Evolutionary conservation across 2,113 vertebrate species (phyloP).

Genomic region (Alethe diademata): DNA sequence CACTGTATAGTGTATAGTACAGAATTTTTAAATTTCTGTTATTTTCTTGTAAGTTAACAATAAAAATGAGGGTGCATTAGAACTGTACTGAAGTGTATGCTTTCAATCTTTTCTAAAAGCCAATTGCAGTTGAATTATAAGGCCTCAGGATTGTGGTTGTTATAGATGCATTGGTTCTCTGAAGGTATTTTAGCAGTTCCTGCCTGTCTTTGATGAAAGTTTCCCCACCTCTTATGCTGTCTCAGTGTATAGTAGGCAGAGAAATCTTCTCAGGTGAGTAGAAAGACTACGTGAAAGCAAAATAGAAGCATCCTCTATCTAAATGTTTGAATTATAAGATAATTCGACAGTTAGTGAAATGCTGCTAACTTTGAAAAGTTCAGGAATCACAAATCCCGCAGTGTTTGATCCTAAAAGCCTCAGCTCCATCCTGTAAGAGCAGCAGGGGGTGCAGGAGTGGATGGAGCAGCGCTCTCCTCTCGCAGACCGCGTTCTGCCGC

Average conservation of each 20-base stretch:
- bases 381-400: rapidly evolving
- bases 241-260: neutral
- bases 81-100: neutral
- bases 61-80: neutral
- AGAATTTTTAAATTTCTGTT: neutral
- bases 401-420: neutral
- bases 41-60: neutral
- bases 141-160: neutral
- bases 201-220: neutral
- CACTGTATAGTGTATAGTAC: neutral
- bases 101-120: neutral
- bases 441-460: rapidly evolving
- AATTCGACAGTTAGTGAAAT: neutral
- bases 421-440: neutral
- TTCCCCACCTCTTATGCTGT: neutral
- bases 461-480: neutral
- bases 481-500: neutral
- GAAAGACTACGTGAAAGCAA: neutral
- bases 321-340: neutral
- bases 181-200: neutral
- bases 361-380: neutral
- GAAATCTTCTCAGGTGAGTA: neutral
- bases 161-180: neutral
- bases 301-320: neutral
- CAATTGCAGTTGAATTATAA: neutral